These are phyloP conservation scores for Cariama cristata DNA, from an alignment of 2,113 vertebrate species.

Conservation along the genomic window DNA sequence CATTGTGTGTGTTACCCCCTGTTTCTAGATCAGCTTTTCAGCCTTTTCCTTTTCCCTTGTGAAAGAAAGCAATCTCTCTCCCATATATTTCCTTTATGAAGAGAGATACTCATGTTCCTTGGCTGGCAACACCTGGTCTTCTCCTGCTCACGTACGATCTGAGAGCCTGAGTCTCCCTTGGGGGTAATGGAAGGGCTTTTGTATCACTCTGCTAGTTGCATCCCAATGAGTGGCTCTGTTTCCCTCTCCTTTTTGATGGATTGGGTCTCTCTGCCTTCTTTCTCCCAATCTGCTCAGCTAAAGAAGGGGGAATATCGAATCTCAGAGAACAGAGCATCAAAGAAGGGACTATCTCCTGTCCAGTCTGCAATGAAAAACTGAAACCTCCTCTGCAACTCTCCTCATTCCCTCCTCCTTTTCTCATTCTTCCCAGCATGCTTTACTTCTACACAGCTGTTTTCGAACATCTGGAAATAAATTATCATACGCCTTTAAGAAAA, in stretches of 20 bases:
- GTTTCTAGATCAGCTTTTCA: conserved; percentile 58
- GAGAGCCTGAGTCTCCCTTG: neutral
- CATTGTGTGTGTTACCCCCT: conserved; percentile 13
- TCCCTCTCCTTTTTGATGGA: neutral
- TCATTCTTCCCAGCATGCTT: neutral
- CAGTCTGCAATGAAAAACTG: neutral
- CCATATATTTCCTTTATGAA: neutral
- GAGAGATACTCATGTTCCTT: neutral
- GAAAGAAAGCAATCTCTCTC: neutral
- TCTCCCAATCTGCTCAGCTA: neutral
- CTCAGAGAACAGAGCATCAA: neutral
- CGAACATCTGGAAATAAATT: neutral
- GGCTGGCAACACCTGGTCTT: neutral
- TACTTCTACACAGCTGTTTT: neutral
- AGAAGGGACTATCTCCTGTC: neutral
- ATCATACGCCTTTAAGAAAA: neutral
- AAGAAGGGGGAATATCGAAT: neutral
- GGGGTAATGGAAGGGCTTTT: neutral
- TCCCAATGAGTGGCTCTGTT: neutral
- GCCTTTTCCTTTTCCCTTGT: neutral
- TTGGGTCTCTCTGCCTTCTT: neutral
- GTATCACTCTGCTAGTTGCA: neutral
- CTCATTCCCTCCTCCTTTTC: neutral
- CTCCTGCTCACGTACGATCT: rapidly evolving
- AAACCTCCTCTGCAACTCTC: neutral